Base-by-base conservation (phyloP, 1,140 invertebrate species). In the Anastrepha ludens region DNA sequence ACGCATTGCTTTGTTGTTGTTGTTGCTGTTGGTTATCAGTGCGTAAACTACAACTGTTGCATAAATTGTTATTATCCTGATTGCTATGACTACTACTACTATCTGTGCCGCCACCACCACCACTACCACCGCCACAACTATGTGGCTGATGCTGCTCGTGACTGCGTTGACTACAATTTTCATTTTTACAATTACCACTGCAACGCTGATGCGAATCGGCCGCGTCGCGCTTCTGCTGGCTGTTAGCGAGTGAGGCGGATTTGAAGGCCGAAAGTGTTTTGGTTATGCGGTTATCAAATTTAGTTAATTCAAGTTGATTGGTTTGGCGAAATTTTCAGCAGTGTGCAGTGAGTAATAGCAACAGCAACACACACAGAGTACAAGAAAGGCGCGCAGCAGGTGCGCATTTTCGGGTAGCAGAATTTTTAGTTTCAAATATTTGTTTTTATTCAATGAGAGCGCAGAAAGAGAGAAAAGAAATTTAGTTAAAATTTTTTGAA, bases 161-260 rank as follows among this genome's bases (percentile, higher is more conserved):
- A 62, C 89, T 89, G 50, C 90, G 89, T 55, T 90, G 90, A 86
- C 87, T 90, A 88, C 90, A 91, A 89, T 90, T 90, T 7, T 92
- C 87, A 86, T 92, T 92, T 85, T 91, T 92, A 86, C 91, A 92
- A 78, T 89, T 91, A 8, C 88, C 90, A 87, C 90, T 90, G 85
- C 91, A 92, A 85, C 91, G 88, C 39, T 81, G 60, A 81, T 78
- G 67, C 74, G 15, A 41, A 41, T 62, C 85, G 11, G 6, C 15
- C n/a, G 17, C 39, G 64, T 85, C 3, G 20, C 86, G 17, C 20
- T 44, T 70, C 62, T 87, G 41, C 59, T 62, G 58, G 58, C 62
- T 87, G n/a, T 55, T 70, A 6, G 1, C 65, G 64, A 17, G 39
- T 20, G 13, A 50, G 17, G 9, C 47, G 15, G 74, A 15, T 5